These are phyloP conservation scores for Thalassaphorura encarpata DNA, from an alignment of 1,140 invertebrate genomes.

Conservation along the genomic window DNA sequence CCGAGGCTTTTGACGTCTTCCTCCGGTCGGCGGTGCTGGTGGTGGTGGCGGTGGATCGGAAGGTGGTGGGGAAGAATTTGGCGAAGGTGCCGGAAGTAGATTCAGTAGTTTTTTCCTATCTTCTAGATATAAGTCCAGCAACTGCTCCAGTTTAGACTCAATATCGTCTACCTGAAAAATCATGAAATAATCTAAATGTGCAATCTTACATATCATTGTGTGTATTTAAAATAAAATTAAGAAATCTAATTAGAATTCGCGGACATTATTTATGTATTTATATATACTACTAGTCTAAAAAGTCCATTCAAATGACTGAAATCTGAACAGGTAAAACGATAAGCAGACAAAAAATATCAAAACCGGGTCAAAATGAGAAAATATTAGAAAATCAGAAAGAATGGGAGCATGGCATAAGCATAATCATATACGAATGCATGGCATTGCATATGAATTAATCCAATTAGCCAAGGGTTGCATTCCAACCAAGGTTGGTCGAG, in stretches of 20 bases:
- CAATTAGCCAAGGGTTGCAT: no score
- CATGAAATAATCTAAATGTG: not conserved
- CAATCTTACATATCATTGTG: not conserved
- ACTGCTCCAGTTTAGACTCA: constrained; percentile 82
- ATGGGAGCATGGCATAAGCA: no score
- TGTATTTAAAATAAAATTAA: not conserved
- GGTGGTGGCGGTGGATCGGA: constrained; percentile 3
- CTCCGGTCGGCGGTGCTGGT: not conserved
- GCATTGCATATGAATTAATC: no score
- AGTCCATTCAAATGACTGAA: no score
- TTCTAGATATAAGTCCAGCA: constrained; percentile 86
- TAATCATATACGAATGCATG: no score
- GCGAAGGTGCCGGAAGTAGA: constrained; percentile 34
- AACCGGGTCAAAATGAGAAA: no score
- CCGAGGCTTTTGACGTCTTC: constrained; percentile 10
- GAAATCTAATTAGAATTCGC: not conserved
- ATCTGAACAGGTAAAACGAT: no score
- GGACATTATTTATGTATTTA: no score
- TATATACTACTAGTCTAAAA: no score
- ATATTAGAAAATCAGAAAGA: no score
- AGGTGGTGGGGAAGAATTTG: constrained; percentile 11
- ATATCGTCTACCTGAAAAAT: constrained; percentile 73
- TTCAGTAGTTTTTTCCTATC: constrained; percentile 59
- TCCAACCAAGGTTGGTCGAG: no score
- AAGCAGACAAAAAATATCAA: no score